These are phyloP conservation scores for Emydocephalus ijimae DNA, from an alignment of 2,113 vertebrate genomes.

Conservation along the genomic window DNA sequence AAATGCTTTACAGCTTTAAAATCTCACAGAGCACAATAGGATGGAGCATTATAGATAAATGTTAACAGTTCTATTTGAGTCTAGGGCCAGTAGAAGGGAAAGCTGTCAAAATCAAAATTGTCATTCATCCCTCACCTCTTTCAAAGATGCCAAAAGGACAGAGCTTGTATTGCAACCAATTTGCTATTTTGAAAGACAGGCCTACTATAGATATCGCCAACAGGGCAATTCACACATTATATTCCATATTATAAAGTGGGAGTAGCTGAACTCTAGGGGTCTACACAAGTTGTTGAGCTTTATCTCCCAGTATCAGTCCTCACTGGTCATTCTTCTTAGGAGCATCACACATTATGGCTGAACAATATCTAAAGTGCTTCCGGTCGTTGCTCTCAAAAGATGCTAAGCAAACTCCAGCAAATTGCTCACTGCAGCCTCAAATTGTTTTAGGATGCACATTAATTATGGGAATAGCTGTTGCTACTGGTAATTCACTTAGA, in stretches of 20 bases:
- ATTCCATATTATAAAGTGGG: neutral
- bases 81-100: neutral
- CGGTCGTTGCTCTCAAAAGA: neutral
- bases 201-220: neutral
- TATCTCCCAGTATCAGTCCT: neutral
- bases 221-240: neutral
- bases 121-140: neutral
- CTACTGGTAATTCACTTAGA: neutral
- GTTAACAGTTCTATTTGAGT: neutral
- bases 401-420: neutral
- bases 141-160: neutral
- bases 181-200: neutral
- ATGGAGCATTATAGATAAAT: neutral
- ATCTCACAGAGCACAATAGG: neutral
- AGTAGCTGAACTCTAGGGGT: neutral
- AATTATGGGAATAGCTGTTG: neutral
- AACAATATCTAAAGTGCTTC: neutral
- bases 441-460: neutral
- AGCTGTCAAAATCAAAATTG: neutral
- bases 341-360: neutral
- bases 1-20: neutral
- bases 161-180: neutral
- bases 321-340: neutral
- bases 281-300: neutral
- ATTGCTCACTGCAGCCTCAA: neutral